Evolutionary conservation across 1,140 invertebrate species (phyloP).

Genomic region (Drosophila novamexicana): DNA sequence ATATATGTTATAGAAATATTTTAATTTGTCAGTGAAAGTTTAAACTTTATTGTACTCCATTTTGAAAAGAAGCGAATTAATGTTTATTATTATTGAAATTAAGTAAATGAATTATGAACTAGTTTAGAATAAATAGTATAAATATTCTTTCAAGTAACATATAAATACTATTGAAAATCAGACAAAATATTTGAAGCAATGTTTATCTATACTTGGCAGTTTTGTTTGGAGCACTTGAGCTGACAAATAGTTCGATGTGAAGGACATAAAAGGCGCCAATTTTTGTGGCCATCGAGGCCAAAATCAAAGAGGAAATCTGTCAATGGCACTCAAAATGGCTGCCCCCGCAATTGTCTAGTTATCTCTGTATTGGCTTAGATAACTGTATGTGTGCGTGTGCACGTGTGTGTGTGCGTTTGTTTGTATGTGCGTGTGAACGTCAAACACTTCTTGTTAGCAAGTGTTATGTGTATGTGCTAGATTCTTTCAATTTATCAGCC

Average conservation of each 20-base stretch:
- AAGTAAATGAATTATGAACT: too few relatives aligned
- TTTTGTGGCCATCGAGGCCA: slow-evolving; percentile 28
- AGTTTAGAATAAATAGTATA: too few relatives aligned
- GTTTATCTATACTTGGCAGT: neutral
- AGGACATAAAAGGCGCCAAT: slow-evolving; percentile 31
- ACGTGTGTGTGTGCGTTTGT: neutral
- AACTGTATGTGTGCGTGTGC: slow-evolving; percentile 6
- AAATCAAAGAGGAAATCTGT: slow-evolving; percentile 49
- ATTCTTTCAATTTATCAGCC: slow-evolving; percentile 46
- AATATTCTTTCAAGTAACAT: too few relatives aligned
- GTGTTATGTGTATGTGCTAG: slow-evolving; percentile 48
- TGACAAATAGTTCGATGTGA: slow-evolving; percentile 12
- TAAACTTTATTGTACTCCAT: too few relatives aligned
- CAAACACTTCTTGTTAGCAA: slow-evolving; percentile 68
- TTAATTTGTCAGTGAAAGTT: too few relatives aligned
- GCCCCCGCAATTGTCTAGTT: slow-evolving; percentile 18
- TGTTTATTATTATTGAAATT: too few relatives aligned
- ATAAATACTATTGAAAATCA: too few relatives aligned
- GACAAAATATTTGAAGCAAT: neutral
- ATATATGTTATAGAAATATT: too few relatives aligned
- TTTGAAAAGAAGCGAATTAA: too few relatives aligned
- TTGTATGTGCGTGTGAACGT: slow-evolving; percentile 43
- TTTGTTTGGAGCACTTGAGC: slow-evolving; percentile 5
- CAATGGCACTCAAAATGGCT: slow-evolving; percentile 55
- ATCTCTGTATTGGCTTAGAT: slow-evolving; percentile 22